Conservation (phyloP, 1,140 invertebrate genomes). For the Magallana gigas region DNA sequence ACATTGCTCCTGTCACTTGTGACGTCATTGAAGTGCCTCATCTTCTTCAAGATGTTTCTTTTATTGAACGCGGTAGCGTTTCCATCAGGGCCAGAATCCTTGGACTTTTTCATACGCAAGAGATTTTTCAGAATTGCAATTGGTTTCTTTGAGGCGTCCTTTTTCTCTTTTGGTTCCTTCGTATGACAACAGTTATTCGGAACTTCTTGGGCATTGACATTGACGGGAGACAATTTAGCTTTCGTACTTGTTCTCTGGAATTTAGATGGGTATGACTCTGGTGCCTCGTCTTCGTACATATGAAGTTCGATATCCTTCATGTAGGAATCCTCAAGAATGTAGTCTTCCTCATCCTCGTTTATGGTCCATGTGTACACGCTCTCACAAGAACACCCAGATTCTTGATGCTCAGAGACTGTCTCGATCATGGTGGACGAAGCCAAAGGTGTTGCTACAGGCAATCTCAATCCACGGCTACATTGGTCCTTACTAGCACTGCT, state of each 20-base stretch:
- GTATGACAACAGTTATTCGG: background rate
- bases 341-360: background rate
- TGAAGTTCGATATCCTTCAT: background rate
- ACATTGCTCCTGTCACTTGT: background rate
- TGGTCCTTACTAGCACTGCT: background rate
- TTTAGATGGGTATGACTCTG: background rate
- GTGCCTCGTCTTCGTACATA: background rate
- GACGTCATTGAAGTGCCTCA: background rate
- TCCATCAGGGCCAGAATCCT: background rate
- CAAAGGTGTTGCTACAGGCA: background rate
- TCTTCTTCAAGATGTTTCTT: conserved; percentile 18
- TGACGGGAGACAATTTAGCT: background rate
- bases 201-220: background rate
- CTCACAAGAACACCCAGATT: background rate
- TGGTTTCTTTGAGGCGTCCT: background rate
- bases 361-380: conserved; percentile 13
- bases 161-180: background rate
- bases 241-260: conserved; percentile 9
- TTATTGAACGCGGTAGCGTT: background rate
- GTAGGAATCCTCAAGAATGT: conserved; percentile 16
- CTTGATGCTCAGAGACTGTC: background rate
- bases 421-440: conserved; percentile 17
- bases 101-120: background rate
- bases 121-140: background rate
- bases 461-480: background rate